Percentiles rank a stretch among this genome's conserved stretches.
Evolutionary conservation across 1,140 invertebrate species (phyloP).

Genomic region (Drosophila pruinosa): DNA sequence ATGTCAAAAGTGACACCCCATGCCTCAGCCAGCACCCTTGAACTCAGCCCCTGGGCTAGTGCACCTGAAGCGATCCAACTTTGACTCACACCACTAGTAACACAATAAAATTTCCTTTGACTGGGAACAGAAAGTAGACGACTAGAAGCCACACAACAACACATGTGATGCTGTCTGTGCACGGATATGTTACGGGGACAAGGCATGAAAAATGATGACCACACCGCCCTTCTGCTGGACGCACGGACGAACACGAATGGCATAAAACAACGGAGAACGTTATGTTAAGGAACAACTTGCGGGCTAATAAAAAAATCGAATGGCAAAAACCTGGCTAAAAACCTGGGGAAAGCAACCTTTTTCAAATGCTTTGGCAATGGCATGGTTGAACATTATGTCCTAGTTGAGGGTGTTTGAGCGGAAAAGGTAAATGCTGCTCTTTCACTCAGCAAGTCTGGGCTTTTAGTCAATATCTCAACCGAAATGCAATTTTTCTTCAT

Average conservation of each 20-base stretch:
- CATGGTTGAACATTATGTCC: conserved; percentile 53
- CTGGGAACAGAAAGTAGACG: conserved; percentile 26
- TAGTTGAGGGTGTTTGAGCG: conserved; percentile 69
- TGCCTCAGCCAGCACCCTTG: conserved; percentile 34
- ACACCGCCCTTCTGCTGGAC: conserved; percentile 46
- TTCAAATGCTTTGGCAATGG: conserved; percentile 40
- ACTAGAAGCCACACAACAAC: conserved; percentile 3
- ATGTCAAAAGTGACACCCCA: conserved; percentile 77
- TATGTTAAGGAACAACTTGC: conserved; percentile 70
- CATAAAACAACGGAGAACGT: conserved; percentile 54
- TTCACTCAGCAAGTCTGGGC: conserved; percentile 19
- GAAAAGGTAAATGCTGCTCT: conserved; percentile 71
- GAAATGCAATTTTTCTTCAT: conserved; percentile 75
- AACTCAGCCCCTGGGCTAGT: conserved; percentile 11
- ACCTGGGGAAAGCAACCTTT: conserved; percentile 34
- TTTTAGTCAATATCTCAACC: conserved; percentile 80
- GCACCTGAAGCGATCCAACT: conserved; percentile 69
- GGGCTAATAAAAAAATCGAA: conserved; percentile 67
- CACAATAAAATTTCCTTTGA: conserved; percentile 75
- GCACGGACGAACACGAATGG: conserved; percentile 60
- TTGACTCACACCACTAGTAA: conserved; percentile 58
- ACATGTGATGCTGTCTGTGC: conserved; percentile 9
- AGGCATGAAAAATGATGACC: conserved; percentile 72
- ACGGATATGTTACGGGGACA: conserved; percentile 1
- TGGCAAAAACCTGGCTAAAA: conserved; percentile 18